Conservation (phyloP, 37 sponge, comb jelly and placozoan genomes). For the Ianthella basta region DNA sequence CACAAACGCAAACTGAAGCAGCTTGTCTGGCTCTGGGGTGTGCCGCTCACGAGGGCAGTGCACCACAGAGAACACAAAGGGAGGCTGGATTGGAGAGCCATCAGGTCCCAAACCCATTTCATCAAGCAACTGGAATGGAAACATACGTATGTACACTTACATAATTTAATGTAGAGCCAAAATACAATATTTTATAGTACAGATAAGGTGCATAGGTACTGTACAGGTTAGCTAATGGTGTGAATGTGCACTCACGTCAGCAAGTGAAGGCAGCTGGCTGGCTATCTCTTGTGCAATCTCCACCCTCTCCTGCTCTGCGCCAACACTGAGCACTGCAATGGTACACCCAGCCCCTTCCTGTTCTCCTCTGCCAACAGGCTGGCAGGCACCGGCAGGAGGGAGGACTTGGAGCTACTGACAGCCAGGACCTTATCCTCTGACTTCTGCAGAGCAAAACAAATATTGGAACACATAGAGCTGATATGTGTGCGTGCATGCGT, state of each 20-base stretch:
- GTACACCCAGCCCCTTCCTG: constrained; percentile 84
- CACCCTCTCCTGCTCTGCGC: constrained; percentile 32
- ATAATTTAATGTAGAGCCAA: too few relatives aligned
- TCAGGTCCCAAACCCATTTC: constrained; percentile 83
- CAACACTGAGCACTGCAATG: constrained; percentile 57
- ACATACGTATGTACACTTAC: too few relatives aligned
- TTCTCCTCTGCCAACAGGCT: constrained; percentile 38
- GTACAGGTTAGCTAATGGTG: too few relatives aligned
- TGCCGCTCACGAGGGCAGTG: constrained; percentile 71
- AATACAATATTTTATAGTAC: too few relatives aligned
- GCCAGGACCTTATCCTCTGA: neutral
- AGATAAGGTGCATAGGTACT: neutral
- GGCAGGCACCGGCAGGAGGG: constrained; percentile 24
- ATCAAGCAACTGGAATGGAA: constrained; percentile 57
- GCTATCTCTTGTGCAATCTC: constrained; percentile 49
- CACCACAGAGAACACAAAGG: constrained; percentile 76
- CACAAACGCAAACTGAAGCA: constrained; percentile 63
- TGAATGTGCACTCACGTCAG: constrained; percentile 41
- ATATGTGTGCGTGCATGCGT: too few relatives aligned
- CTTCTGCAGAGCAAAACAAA: neutral
- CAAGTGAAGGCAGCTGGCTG: constrained; percentile 58
- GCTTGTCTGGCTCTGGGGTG: neutral
- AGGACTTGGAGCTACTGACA: constrained; percentile 24
- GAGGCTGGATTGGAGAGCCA: constrained; percentile 84
- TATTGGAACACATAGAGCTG: too few relatives aligned